Percentiles rank a stretch among this genome's conserved stretches.
phyloP scores from a whole-genome alignment of 23 tunicate species.

The Styela plicata region DNA sequence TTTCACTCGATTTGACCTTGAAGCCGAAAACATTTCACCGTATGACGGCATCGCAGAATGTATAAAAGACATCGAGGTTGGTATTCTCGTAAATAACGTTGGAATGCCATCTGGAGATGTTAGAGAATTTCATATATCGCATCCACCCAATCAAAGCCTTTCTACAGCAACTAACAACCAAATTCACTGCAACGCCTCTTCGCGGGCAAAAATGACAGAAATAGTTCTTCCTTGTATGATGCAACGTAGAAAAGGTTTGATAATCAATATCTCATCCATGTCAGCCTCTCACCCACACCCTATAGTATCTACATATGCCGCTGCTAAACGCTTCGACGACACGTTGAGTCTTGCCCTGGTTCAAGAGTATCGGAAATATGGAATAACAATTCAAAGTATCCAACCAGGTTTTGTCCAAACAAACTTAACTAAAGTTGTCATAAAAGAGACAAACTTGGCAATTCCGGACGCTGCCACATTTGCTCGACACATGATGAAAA shows the following conservation, averaged over 20 bases:
- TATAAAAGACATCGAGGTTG: background rate
- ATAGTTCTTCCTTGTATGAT: conserved; percentile 48
- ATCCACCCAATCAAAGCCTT: background rate
- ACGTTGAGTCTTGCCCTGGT: conserved; percentile 35
- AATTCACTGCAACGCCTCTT: conserved; percentile 29
- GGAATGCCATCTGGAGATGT: background rate
- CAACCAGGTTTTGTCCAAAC: conserved; percentile 60
- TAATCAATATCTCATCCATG: conserved; percentile 64
- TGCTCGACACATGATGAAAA: conserved; percentile 40
- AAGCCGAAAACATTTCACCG: background rate
- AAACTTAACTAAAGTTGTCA: conserved; percentile 46
- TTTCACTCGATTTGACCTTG: conserved; percentile 21
- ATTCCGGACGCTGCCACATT: conserved; percentile 51
- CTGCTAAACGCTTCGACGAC: conserved; percentile 58
- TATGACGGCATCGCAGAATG: background rate
- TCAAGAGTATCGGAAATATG: conserved; percentile 42
- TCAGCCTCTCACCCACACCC: conserved; percentile 58
- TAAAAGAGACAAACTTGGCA: conserved; percentile 12
- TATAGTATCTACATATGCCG: conserved; percentile 51
- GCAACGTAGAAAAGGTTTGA: conserved; percentile 39
- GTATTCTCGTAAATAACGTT: background rate
- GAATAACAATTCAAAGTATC: conserved; percentile 54
- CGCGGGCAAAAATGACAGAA: conserved; percentile 53
- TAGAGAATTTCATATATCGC: background rate
- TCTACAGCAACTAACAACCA: background rate